These are phyloP conservation scores for Pygoscelis adeliae DNA, from an alignment of 2,113 vertebrate species.

Conservation along the genomic window DNA sequence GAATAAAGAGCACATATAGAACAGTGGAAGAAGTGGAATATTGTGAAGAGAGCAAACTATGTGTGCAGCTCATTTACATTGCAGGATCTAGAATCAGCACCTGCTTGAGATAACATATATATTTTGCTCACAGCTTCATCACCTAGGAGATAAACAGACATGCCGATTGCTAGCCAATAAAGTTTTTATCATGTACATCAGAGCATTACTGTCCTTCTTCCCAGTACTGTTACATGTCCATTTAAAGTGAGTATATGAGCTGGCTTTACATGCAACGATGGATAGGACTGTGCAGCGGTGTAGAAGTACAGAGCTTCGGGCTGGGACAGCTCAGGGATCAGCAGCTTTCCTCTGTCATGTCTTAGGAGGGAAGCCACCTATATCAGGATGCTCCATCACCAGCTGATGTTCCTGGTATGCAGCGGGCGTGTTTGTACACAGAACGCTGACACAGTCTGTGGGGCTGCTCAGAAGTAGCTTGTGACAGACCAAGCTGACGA, in stretches of 20 bases:
- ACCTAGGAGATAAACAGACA: background rate
- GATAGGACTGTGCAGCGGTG: rapidly evolving
- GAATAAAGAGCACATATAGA: background rate
- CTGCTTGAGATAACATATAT: background rate
- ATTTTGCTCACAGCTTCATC: background rate
- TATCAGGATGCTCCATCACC: background rate
- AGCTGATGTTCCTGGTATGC: background rate
- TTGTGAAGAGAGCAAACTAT: background rate
- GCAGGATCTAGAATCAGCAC: background rate
- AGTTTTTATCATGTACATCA: background rate
- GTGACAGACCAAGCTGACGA: background rate
- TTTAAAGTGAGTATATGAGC: background rate
- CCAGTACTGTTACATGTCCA: background rate
- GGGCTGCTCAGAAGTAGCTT: background rate
- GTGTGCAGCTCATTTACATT: background rate
- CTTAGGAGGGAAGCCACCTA: background rate
- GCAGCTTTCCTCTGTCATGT: background rate
- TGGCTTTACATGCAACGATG: background rate
- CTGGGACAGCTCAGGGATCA: background rate
- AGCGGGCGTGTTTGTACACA: rapidly evolving
- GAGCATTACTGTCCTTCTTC: background rate
- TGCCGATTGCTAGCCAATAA: background rate
- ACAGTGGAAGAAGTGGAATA: background rate
- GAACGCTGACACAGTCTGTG: background rate
- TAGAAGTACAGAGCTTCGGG: background rate